Percentiles rank a stretch among this genome's conserved stretches.
These are phyloP conservation scores for Catalaphyllia jardinei DNA, from an alignment of 64 coral and sea anemone species.

Conservation along the genomic window DNA sequence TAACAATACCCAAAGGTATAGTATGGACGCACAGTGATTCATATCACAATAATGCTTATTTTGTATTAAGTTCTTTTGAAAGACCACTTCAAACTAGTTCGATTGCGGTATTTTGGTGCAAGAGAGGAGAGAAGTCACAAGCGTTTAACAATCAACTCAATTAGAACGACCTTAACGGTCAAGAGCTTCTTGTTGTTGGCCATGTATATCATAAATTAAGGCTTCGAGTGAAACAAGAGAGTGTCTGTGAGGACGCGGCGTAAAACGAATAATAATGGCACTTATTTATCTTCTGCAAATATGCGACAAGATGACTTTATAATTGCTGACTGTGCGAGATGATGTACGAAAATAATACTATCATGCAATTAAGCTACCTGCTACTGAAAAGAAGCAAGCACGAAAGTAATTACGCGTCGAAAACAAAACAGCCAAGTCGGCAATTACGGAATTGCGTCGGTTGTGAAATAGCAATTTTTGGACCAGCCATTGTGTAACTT, in stretches of 20 bases:
- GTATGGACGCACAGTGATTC: not conserved
- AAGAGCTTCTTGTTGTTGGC: constrained; percentile 7
- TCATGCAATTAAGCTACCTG: not conserved
- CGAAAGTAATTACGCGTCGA: too few relatives aligned
- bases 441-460: too few relatives aligned
- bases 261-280: not conserved
- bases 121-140: not conserved
- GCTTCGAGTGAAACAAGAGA: not conserved
- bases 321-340: not conserved
- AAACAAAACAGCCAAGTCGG: too few relatives aligned
- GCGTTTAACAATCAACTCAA: constrained; percentile 24
- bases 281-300: not conserved
- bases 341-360: not conserved
- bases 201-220: not conserved
- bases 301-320: not conserved
- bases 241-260: not conserved
- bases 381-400: not conserved
- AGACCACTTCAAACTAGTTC: constrained; percentile 3
- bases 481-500: not conserved
- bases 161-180: constrained; percentile 14
- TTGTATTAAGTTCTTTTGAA: not conserved
- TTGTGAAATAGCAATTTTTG: not conserved
- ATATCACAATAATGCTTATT: not conserved
- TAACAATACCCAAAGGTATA: constrained; percentile 91
- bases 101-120: constrained; percentile 20